phyloP scores from a whole-genome alignment of 2,113 vertebrate genomes.

The Grantiella picta region DNA sequence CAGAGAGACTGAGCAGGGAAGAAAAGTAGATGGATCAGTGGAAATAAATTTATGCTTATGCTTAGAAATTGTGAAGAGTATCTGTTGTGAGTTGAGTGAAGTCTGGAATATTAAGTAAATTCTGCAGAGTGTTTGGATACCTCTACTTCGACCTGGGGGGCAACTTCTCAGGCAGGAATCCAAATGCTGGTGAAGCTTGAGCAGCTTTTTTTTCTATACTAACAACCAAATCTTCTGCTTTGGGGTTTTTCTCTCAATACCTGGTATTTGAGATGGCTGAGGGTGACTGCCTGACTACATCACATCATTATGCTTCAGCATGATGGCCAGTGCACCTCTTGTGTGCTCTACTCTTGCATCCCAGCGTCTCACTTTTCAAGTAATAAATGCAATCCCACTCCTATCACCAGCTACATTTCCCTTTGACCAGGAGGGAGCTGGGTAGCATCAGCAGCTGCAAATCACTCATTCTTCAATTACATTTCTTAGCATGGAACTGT shows the following conservation, averaged over 20 bases:
- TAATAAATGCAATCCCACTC: neutral
- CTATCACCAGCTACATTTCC: neutral
- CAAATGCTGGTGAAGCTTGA: neutral
- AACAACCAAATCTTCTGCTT: neutral
- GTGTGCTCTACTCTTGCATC: neutral
- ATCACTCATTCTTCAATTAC: neutral
- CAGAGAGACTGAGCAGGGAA: neutral
- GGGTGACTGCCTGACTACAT: neutral
- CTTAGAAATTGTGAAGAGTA: neutral
- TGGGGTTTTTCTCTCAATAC: accelerated
- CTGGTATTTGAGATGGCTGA: neutral
- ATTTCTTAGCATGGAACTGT: neutral
- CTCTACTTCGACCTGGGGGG: neutral
- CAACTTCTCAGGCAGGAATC: neutral
- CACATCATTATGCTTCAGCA: neutral
- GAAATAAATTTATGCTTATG: neutral
- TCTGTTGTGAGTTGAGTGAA: neutral
- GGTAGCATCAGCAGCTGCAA: neutral
- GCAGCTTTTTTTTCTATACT: neutral
- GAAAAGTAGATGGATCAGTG: neutral
- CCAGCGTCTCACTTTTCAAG: neutral
- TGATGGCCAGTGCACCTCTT: neutral
- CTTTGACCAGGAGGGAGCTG: neutral
- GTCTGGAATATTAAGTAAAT: neutral
- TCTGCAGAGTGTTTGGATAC: neutral